Conservation (phyloP, 1,140 invertebrate genomes). For the Temnothorax curvispinosus region DNA sequence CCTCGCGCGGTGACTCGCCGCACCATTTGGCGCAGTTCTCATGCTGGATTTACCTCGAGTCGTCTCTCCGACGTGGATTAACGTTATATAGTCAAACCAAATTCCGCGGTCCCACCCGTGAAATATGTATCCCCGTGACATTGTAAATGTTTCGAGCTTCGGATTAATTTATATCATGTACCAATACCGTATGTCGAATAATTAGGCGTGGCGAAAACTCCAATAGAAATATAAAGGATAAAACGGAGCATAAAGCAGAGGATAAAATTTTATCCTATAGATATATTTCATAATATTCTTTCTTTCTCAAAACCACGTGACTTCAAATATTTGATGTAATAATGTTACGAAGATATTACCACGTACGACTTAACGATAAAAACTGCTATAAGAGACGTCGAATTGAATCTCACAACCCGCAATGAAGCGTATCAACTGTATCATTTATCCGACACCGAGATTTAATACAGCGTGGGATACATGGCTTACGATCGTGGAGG, state of each 20-base stretch:
- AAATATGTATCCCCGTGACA: neutral
- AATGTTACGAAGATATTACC: neutral
- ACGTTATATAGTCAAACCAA: neutral
- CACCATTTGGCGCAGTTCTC: neutral
- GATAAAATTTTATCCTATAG: too few relatives aligned
- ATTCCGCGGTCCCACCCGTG: neutral
- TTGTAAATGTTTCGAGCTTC: neutral
- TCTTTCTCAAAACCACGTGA: neutral
- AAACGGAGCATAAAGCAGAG: neutral
- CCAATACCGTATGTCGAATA: neutral
- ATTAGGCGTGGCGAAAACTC: neutral
- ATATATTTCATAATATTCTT: neutral
- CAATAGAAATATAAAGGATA: too few relatives aligned
- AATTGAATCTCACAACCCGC: neutral
- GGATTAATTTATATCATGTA: neutral
- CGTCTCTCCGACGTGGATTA: neutral
- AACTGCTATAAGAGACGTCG: neutral
- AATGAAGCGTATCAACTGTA: neutral
- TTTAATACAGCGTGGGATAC: neutral
- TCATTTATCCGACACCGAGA: neutral
- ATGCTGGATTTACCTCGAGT: constrained; percentile 1
- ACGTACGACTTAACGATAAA: neutral
- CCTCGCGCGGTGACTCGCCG: neutral
- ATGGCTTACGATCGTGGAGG: neutral
- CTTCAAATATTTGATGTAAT: neutral